phyloP scores from a whole-genome alignment of 2,113 vertebrate species.

The Cyanocitta stelleri region DNA sequence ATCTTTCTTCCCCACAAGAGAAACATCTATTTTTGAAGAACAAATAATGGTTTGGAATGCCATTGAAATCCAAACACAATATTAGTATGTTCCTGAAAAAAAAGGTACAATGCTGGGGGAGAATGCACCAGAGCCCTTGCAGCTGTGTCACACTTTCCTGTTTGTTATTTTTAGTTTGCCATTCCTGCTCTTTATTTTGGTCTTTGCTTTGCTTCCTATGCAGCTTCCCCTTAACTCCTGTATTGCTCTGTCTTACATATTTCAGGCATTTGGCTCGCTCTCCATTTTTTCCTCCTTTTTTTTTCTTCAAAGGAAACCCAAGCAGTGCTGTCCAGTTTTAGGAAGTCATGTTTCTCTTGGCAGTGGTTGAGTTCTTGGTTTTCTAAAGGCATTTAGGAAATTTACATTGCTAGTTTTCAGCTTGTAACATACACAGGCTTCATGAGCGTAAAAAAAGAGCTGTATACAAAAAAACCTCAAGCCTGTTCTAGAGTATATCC shows the following conservation, averaged over 20 bases:
- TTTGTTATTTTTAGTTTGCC: slow-evolving; percentile 80
- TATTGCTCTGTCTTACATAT: slow-evolving; percentile 60
- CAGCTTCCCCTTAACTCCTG: slow-evolving; percentile 74
- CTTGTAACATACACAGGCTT: slow-evolving; percentile 48
- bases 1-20: slow-evolving; percentile 52
- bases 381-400: slow-evolving; percentile 66
- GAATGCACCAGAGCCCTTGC: slow-evolving; percentile 58
- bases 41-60: slow-evolving; percentile 68
- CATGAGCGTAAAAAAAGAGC: not conserved
- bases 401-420: slow-evolving; percentile 1
- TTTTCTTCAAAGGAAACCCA: slow-evolving; percentile 64
- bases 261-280: slow-evolving; percentile 26
- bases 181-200: slow-evolving; percentile 80
- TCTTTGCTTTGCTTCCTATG: slow-evolving; percentile 75
- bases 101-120: slow-evolving; percentile 66
- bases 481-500: not conserved
- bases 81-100: slow-evolving; percentile 70
- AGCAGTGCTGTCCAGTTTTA: slow-evolving; percentile 57
- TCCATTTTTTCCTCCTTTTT: not conserved
- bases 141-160: slow-evolving; percentile 74
- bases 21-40: slow-evolving; percentile 73
- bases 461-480: not conserved
- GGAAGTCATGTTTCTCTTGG: slow-evolving; percentile 66
- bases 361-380: slow-evolving; percentile 61
- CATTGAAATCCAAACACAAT: slow-evolving; percentile 77